Evolutionary conservation across 2,113 vertebrate species (phyloP).

Genomic region (Paramisgurnus dabryanus): DNA sequence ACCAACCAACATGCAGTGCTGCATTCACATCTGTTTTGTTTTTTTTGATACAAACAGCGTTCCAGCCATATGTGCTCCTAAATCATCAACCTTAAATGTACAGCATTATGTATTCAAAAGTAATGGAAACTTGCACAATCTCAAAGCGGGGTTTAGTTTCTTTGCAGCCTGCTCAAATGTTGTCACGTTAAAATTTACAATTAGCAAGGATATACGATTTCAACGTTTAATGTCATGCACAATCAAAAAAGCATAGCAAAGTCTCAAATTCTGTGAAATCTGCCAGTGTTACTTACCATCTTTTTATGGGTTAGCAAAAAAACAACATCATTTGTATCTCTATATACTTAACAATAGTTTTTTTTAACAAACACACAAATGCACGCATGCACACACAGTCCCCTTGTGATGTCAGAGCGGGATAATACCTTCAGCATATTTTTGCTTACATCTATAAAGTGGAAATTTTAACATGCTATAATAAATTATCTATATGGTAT

Average conservation of each 20-base stretch:
- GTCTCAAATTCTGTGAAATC: not conserved
- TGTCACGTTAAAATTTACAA: not conserved
- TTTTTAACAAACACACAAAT: no score
- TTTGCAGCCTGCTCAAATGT: not conserved
- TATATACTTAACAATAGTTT: no score
- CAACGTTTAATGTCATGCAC: not conserved
- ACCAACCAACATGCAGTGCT: constrained; percentile 6
- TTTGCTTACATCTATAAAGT: no score
- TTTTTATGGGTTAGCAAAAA: no score
- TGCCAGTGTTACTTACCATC: not conserved
- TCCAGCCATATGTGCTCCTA: constrained; percentile 23
- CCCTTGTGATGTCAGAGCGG: no score
- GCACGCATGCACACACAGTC: no score
- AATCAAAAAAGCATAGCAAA: not conserved
- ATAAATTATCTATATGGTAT: no score
- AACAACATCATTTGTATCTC: no score
- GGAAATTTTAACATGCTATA: no score
- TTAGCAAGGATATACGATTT: not conserved
- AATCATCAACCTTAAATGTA: constrained; percentile 23
- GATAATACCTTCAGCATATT: no score
- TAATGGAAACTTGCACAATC: constrained; percentile 22
- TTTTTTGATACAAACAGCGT: constrained; percentile 8
- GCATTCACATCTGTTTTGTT: constrained; percentile 6
- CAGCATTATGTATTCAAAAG: constrained; percentile 8
- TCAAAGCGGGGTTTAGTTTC: constrained; percentile 4